A percentile compares a stretch with the other conserved stretches of the same genome.
Conservation (phyloP, 2,888 invertebrate species). For the Anarsia innoxiella region DNA sequence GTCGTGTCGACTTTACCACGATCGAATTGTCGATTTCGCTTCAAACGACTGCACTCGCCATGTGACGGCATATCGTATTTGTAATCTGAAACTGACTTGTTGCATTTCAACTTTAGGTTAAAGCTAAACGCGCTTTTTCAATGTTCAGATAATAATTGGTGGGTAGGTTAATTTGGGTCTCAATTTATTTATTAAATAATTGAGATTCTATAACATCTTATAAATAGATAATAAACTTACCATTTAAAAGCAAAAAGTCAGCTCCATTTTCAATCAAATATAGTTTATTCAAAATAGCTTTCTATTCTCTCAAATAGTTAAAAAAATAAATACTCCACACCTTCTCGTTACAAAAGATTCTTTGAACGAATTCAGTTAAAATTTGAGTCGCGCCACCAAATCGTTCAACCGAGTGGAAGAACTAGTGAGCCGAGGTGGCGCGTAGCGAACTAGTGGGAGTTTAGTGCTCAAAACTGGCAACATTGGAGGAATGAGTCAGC, state of each 20-base stretch:
- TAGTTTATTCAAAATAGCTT: no score
- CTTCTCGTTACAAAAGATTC: no score
- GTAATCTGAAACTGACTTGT: slow-evolving; percentile 52
- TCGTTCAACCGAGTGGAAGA: slow-evolving; percentile 52
- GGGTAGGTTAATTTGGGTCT: no score
- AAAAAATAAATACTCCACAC: no score
- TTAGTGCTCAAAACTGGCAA: slow-evolving; percentile 42
- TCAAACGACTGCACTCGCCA: slow-evolving; percentile 54
- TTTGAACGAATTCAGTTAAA: slow-evolving; percentile 22
- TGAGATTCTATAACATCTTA: no score
- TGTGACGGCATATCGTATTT: slow-evolving; percentile 47
- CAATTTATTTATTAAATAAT: neutral
- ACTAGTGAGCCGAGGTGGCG: slow-evolving; percentile 61
- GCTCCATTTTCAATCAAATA: no score
- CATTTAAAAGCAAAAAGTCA: no score
- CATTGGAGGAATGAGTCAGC: slow-evolving; percentile 50
- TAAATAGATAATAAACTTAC: no score
- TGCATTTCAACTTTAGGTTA: slow-evolving; percentile 41
- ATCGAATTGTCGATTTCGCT: slow-evolving; percentile 50
- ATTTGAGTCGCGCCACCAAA: slow-evolving; percentile 42
- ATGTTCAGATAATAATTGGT: no score
- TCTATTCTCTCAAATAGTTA: no score
- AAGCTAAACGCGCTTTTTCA: slow-evolving; percentile 21
- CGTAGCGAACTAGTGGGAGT: slow-evolving; percentile 53
- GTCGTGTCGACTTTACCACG: slow-evolving; percentile 46